Base-by-base conservation (phyloP, 2,797 vertebrate genomes). In the Holocentrus rufus region DNA sequence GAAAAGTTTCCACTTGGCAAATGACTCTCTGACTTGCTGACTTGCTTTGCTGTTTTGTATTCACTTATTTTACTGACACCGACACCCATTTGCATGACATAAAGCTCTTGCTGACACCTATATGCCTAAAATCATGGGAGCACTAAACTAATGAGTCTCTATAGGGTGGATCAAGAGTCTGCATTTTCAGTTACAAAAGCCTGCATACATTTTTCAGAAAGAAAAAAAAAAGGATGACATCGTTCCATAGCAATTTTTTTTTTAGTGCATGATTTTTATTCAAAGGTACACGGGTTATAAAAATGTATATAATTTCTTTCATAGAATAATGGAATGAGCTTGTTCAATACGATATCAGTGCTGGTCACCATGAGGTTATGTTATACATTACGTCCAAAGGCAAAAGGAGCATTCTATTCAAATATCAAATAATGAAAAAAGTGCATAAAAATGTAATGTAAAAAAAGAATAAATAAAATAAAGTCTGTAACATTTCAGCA, bases 191-290 rank as follows among this genome's bases (percentile, higher is more conserved):
- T 14, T 4, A 17, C 14, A 15, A 44, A 5, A 44, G 42, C 42
- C 42, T 44, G 42, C 14, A 15, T 44, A 44, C 42, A 44, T 44
- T 44, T 44, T 44, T 14, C 42, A 44, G 42, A 15, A 44, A 39
- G 14, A 44, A 44, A 14, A 44, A 44, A 14, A 44, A 44, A 5
- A 15, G 4, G 5, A 34, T 34, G 31, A 44, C 13, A n/a, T 17
- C 58, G 7, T 25, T 1, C 23, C 17, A 63, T 8, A 7, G 2
- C 31, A 1, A 54, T 8, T n/a, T 34, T 31, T 8, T n/a, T 34
- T 31, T 11, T 5, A 71, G 55, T 14, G 20, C 11, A 44, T 3
- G 3, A 76, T 62, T 0, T 79, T 80, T 74, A 69, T 69, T 68
- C 13, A 9, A 62, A 52, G 36, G 17, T 20, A 61, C 8, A 59